Evolutionary conservation across 2,113 vertebrate genomes (phyloP).

Genomic region (Bos indicus): DNA sequence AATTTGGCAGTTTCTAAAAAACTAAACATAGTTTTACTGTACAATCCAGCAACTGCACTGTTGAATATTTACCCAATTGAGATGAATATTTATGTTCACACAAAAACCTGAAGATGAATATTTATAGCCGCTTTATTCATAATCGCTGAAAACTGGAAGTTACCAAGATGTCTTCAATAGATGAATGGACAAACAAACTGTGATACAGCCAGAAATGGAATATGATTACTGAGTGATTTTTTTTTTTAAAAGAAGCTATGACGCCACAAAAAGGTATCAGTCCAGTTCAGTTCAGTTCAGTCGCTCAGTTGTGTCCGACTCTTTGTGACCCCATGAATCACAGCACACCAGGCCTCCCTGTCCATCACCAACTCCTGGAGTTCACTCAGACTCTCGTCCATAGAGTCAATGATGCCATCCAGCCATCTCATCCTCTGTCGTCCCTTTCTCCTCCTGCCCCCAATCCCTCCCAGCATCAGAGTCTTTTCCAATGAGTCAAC

Average conservation of each 20-base stretch:
- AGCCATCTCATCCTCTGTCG: too few species aligned
- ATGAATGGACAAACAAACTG: background rate
- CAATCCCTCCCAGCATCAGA: too few species aligned
- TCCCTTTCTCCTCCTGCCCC: too few species aligned
- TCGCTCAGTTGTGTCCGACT: too few species aligned
- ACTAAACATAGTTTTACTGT: background rate
- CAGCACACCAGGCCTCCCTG: too few species aligned
- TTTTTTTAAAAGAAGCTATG: background rate
- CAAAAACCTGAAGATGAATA: background rate
- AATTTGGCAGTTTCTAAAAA: background rate
- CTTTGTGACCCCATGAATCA: too few species aligned
- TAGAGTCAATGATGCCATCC: too few species aligned
- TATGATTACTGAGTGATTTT: background rate
- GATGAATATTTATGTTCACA: background rate
- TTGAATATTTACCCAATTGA: background rate
- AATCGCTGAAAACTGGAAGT: background rate
- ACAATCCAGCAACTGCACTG: background rate
- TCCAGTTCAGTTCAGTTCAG: too few species aligned
- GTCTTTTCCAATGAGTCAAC: too few species aligned
- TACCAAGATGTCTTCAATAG: background rate
- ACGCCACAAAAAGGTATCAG: background rate
- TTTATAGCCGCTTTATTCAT: background rate
- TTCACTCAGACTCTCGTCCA: accelerated
- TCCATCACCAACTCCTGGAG: accelerated
- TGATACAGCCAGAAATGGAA: background rate